phyloP scores from a whole-genome alignment of 1,140 invertebrate genomes.

The Armadillidium nasatum region DNA sequence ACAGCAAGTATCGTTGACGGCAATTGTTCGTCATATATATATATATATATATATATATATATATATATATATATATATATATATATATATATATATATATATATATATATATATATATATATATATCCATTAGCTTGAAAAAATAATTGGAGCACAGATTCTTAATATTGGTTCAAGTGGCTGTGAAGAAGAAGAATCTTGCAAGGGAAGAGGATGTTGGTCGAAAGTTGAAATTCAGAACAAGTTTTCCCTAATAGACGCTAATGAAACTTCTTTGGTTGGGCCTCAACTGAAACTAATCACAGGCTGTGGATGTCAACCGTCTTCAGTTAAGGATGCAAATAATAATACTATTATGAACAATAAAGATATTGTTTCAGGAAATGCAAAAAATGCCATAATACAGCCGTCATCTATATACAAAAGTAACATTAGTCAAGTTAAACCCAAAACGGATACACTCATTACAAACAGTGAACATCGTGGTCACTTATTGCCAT shows the following conservation, averaged over 20 bases:
- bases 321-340: neutral
- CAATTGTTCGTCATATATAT: no score
- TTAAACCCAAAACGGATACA: neutral
- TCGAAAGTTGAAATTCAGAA: neutral
- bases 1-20: no score
- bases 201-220: neutral
- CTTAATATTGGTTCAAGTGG: neutral
- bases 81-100: no score
- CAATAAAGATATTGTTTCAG: no score
- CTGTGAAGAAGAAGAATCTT: neutral
- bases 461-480: neutral
- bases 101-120: no score
- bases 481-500: neutral
- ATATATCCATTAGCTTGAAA: neutral
- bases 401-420: neutral
- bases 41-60: no score
- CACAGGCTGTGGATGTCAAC: neutral
- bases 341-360: no score
- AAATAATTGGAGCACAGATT: neutral
- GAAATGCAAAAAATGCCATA: neutral
- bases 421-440: neutral
- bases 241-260: neutral
- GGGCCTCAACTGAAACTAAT: neutral
- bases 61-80: no score
- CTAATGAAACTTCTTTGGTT: neutral